Evolutionary conservation across 2,113 vertebrate species (phyloP).

Genomic region (Oncorhynchus gorbuscha): DNA sequence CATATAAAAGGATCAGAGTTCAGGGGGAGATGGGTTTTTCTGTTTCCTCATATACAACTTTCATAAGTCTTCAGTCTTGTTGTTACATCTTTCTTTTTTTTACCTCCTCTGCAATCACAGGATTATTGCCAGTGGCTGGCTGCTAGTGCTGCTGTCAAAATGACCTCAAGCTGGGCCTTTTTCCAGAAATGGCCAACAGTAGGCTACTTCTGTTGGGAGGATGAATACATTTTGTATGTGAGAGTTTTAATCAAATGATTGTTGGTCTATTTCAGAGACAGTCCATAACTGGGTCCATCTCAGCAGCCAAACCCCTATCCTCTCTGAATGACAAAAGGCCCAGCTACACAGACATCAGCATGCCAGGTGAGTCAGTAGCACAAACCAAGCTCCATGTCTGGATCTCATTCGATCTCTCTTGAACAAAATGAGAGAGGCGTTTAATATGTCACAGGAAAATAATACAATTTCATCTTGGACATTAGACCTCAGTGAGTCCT

Average conservation of each 20-base stretch:
- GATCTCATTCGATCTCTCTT: neutral
- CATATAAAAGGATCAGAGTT: neutral
- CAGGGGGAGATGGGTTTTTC: neutral
- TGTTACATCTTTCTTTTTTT: neutral
- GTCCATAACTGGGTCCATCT: constrained; percentile 86
- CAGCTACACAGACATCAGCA: constrained; percentile 88
- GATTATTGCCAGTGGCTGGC: too few relatives aligned
- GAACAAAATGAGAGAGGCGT: neutral
- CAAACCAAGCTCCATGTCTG: neutral
- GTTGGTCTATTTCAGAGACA: constrained; percentile 82
- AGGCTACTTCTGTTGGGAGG: too few relatives aligned
- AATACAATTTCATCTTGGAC: neutral
- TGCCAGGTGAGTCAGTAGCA: constrained; percentile 78
- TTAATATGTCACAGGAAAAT: too few relatives aligned
- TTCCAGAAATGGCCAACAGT: too few relatives aligned
- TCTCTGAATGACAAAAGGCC: constrained; percentile 87
- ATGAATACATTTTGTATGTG: neutral
- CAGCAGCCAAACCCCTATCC: constrained; percentile 83
- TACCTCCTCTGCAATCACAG: neutral
- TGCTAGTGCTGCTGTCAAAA: too few relatives aligned
- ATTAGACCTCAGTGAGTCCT: neutral
- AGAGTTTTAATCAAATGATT: neutral
- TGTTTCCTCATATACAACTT: neutral
- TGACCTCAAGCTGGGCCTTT: too few relatives aligned
- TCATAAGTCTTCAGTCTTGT: neutral